phyloP scores from a whole-genome alignment of 2,888 invertebrate genomes.

The Andrena bicolor region DNA sequence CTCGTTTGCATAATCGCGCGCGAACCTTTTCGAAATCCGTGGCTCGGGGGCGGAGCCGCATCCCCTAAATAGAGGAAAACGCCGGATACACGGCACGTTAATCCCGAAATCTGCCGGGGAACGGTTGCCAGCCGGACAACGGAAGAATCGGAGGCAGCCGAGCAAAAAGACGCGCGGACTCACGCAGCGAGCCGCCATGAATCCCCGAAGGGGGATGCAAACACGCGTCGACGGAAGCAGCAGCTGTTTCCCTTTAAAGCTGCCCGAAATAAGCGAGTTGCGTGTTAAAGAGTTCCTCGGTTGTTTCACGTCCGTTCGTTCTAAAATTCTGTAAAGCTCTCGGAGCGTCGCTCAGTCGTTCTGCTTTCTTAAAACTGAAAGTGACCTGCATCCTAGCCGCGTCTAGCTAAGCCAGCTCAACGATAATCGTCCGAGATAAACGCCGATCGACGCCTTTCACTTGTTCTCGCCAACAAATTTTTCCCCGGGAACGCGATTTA shows the following conservation, averaged over 20 bases:
- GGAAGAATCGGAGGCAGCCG: constrained; percentile 3
- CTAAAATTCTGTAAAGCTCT: constrained; percentile 64
- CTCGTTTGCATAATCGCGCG: constrained; percentile 45
- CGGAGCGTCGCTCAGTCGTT: constrained; percentile 57
- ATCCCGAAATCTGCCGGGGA: constrained; percentile 28
- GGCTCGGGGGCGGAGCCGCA: not conserved
- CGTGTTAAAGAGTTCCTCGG: constrained; percentile 65
- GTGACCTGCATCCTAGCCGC: not conserved
- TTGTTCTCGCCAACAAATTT: not conserved
- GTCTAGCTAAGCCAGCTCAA: not conserved
- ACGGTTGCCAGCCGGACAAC: constrained; percentile 4
- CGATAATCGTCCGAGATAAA: not conserved
- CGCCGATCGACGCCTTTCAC: not conserved
- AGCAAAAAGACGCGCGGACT: not conserved
- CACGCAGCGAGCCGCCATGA: not conserved
- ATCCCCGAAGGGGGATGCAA: not conserved
- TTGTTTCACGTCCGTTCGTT: constrained; percentile 56
- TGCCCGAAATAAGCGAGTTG: constrained; percentile 54
- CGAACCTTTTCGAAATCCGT: constrained; percentile 24
- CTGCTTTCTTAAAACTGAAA: constrained; percentile 66
- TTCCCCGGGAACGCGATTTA: constrained; percentile 3
- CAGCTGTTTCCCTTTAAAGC: constrained; percentile 60
- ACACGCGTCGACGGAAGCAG: constrained; percentile 23
- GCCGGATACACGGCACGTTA: constrained; percentile 18
- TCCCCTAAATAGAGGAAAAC: constrained; percentile 4